Evolutionary conservation across 2,888 invertebrate genomes (phyloP).

Genomic region (Ceratothoa steindachneri): DNA sequence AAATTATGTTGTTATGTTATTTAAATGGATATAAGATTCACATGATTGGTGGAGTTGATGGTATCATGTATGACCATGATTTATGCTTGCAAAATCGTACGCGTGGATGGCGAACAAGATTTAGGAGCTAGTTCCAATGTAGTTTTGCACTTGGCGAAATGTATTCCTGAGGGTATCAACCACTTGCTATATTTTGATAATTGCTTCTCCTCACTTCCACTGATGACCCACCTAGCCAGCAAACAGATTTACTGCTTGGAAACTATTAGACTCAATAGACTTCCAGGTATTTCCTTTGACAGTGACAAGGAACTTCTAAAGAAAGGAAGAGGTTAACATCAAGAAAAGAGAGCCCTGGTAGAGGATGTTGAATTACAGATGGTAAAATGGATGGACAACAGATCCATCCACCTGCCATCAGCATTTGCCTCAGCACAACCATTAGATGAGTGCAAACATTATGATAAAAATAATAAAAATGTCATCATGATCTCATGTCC

Average conservation of each 20-base stretch:
- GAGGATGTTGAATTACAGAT: slow-evolving; percentile 5
- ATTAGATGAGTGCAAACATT: slow-evolving; percentile 4
- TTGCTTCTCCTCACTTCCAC: slow-evolving; percentile 27
- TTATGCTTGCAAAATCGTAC: slow-evolving; percentile 13
- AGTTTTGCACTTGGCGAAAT: slow-evolving; percentile 19
- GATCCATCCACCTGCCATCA: slow-evolving; percentile 1
- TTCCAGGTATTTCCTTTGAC: neutral
- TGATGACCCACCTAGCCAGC: slow-evolving; percentile 18
- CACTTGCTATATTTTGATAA: slow-evolving; percentile 28
- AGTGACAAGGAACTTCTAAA: slow-evolving; percentile 8
- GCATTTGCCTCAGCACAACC: slow-evolving; percentile 15
- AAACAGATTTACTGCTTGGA: neutral
- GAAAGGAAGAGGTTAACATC: slow-evolving; percentile 11
- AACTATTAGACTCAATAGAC: neutral
- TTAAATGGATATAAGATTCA: slow-evolving; percentile 9
- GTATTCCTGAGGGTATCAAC: slow-evolving; percentile 20
- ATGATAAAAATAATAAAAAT: slow-evolving; percentile 12
- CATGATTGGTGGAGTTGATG: slow-evolving; percentile 4
- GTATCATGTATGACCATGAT: slow-evolving; percentile 19
- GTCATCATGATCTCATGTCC: slow-evolving; percentile 5
- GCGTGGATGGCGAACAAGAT: slow-evolving; percentile 18
- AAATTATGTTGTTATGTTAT: no score
- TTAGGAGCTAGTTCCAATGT: slow-evolving; percentile 28
- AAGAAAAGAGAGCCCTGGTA: slow-evolving; percentile 5
- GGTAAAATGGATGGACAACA: slow-evolving; percentile 21